Base-by-base conservation (phyloP, 2,888 invertebrate species). In the Nudaria mundana region DNA sequence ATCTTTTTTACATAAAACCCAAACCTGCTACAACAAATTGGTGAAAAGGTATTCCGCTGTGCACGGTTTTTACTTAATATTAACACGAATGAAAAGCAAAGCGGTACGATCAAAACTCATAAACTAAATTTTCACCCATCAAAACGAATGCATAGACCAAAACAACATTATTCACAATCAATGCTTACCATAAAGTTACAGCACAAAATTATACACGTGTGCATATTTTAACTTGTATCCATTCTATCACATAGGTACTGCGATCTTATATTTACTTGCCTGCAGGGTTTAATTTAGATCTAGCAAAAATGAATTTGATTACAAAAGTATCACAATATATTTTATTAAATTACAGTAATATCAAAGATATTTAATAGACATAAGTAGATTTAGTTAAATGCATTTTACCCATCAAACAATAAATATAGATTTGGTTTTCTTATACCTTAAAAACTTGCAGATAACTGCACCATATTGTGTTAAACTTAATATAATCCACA, bases 151-250 rank as follows among this genome's bases (percentile, higher is more conserved):
- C 45, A 59, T 56, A 37, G 42, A 48, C 26, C 34, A 35, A 36
- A 40, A 32, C 51, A 56, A 47, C 44, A 48, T 48, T n/a, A 31
- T 51, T 60, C 52, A 56, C 61, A 38, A 45, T 44, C 57, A 48
- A 53, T 37, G 61, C 58, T 58, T 60, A 30, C 40, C 57, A 56
- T 48, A 40, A 51, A 31, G 29, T 44, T 41, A 42, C 36, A 56
- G 54, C 61, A 58, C 58, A 48, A 37, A 45, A 37, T 28, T 10
- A 46, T 23, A 42, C 56, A 47, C 45, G 47, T 53, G 46, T 60
- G 48, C 48, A 53, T 41, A 26, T 33, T 40, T 26, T 32, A 30
- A 18, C 16, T 12, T 32, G 10, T 11, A 11, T 24, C 10, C 24
- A 5, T 11, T 11, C 24, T 24, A 10, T 5, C 11, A 24, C 24